Percentiles rank a stretch among this genome's conserved stretches.
Evolutionary conservation across 2,113 vertebrate genomes (phyloP).

Genomic region (Brachypteracias leptosomus): DNA sequence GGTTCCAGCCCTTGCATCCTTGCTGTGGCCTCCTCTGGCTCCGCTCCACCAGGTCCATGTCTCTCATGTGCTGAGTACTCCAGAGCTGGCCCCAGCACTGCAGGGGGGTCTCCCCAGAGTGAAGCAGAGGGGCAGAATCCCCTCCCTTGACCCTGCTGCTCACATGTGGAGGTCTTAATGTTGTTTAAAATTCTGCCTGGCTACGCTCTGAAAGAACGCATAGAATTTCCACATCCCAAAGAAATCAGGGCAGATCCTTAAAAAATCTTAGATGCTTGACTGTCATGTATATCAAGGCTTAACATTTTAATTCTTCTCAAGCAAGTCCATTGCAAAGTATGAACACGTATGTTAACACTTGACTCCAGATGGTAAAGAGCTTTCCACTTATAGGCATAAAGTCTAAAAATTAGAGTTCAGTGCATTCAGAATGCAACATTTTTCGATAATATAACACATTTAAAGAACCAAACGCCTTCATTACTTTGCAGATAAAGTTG

Average conservation of each 20-base stretch:
- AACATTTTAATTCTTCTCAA: not conserved
- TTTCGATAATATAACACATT: not conserved
- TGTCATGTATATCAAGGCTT: not conserved
- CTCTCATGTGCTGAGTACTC: too few species aligned
- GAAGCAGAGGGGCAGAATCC: too few species aligned
- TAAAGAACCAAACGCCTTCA: not conserved
- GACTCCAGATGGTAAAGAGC: not conserved
- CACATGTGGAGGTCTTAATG: not conserved
- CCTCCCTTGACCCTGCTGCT: too few species aligned
- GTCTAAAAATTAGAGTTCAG: not conserved
- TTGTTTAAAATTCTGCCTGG: not conserved
- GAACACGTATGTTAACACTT: accelerated
- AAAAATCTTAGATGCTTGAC: not conserved
- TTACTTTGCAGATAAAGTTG: not conserved
- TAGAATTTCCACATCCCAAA: not conserved
- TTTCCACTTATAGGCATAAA: not conserved
- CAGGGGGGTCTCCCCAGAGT: too few species aligned
- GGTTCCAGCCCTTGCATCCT: too few species aligned
- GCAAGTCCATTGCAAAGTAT: not conserved
- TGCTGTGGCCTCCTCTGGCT: too few species aligned
- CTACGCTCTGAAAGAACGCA: not conserved
- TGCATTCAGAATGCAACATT: not conserved
- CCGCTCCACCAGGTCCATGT: too few species aligned
- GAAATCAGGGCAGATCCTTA: not conserved
- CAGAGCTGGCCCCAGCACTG: too few species aligned